Base-by-base conservation (phyloP, 2,113 vertebrate genomes). In the Tor tambroides region DNA sequence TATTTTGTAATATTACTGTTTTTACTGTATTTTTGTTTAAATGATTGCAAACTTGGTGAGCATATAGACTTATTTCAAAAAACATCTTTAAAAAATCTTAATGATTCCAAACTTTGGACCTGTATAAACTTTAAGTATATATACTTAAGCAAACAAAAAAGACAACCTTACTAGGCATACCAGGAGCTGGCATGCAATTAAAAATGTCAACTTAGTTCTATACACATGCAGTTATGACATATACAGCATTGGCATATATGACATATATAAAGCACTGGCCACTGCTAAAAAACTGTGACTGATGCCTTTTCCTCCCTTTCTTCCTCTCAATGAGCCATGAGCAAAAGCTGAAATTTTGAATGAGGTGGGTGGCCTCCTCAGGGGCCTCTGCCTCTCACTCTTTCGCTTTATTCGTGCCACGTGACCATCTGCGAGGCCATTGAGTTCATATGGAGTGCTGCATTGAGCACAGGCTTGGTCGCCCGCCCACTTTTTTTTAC, bases 241-340 rank as follows among this genome's bases (percentile, higher is more conserved):
- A 69, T 69, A 19, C 30, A 30, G 7, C 49, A 23, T 23, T n/a
- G n/a, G n/a, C n/a, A n/a, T n/a, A n/a, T n/a, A n/a, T n/a, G n/a
- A n/a, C n/a, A n/a, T n/a, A n/a, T n/a, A 23, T 2, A 59, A n/a
- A 3, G 56, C 19, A 8, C 54, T 59, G 54, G 54, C 23, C 3
- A 87, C 91, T 93, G 93, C 93, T 32, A 76, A n/a, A 82, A 49
- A 46, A 83, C 38, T n/a, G 65, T 84, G 43, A 61, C 74, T 82
- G 82, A 83, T 59, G 10, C 49, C 5, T 63, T 59, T 46, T 67
- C 4, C 79, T 69, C 30, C 19, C 69, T 32, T 51, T 19, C 23
- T 67, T 71, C 30, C 80, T 85, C 65, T 38, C 9, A 72, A 23
- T 35, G 41, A 85, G 56, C n/a, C n/a, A n/a, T n/a, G n/a, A n/a